Percentiles rank a stretch among this genome's conserved stretches.
phyloP scores from a whole-genome alignment of 2,113 vertebrate genomes.

The Nipponia nippon region DNA sequence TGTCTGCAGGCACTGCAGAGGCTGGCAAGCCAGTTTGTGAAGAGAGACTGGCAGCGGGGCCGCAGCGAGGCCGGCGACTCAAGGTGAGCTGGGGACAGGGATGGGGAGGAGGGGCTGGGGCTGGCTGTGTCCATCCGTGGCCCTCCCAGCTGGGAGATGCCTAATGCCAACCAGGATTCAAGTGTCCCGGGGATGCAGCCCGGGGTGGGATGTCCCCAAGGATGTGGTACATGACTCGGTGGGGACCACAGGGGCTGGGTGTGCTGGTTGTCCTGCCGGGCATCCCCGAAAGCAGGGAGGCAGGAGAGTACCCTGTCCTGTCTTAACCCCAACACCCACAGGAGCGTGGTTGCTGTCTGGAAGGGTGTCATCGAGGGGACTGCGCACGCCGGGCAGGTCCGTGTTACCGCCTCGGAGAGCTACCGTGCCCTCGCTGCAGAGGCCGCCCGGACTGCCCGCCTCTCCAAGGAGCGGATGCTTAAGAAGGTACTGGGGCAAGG shows the following conservation, averaged over 20 bases:
- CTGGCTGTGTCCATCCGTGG: accelerated
- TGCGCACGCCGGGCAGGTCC: slow-evolving; percentile 66
- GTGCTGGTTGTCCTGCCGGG: background rate
- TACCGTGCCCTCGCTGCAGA: slow-evolving; percentile 75
- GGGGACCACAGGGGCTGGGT: accelerated
- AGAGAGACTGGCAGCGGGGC: slow-evolving; percentile 84
- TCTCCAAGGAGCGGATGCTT: slow-evolving; percentile 80
- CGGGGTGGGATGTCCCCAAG: background rate
- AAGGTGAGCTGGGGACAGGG: slow-evolving; percentile 48
- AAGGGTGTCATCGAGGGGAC: slow-evolving; percentile 82
- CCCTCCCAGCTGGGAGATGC: background rate
- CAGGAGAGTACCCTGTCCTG: background rate
- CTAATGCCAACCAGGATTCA: background rate
- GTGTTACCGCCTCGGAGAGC: slow-evolving; percentile 74
- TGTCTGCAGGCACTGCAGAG: slow-evolving; percentile 82
- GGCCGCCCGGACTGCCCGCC: slow-evolving; percentile 69
- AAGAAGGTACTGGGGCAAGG: slow-evolving; percentile 73
- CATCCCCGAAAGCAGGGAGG: background rate
- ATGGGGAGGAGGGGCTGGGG: background rate
- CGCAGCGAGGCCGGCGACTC: slow-evolving; percentile 65
- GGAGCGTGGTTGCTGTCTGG: slow-evolving; percentile 81
- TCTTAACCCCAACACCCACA: background rate
- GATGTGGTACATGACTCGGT: accelerated
- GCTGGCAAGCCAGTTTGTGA: slow-evolving; percentile 83
- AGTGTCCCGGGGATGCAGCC: accelerated